These are phyloP conservation scores for Zootoca vivipara DNA, from an alignment of 2,113 vertebrate species.

Conservation along the genomic window DNA sequence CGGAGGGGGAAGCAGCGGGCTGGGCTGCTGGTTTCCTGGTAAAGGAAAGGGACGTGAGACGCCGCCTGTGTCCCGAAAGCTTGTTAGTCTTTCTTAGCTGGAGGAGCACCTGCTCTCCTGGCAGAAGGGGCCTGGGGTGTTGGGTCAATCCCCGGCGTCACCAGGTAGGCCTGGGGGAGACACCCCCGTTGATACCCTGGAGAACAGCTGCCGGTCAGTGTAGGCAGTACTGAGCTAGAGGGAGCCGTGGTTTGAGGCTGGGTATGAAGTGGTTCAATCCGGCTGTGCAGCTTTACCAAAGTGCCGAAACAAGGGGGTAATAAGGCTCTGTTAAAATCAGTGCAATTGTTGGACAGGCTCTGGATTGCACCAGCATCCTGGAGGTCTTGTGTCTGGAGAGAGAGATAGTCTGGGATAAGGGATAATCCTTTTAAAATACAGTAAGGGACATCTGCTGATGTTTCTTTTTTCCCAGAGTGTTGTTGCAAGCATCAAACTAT, in stretches of 20 bases:
- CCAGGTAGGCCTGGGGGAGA: no score
- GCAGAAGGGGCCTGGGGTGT: no score
- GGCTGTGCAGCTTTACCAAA: not conserved
- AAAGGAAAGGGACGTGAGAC: no score
- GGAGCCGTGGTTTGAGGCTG: no score
- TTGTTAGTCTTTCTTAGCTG: not conserved
- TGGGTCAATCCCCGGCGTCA: no score
- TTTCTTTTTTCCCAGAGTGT: not conserved
- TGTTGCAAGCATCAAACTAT: not conserved
- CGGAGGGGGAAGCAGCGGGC: not conserved
- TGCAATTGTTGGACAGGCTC: not conserved
- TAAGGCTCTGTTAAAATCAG: not conserved
- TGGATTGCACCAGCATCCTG: not conserved
- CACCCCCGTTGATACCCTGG: no score
- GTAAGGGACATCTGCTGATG: not conserved
- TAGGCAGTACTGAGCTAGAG: no score
- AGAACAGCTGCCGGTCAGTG: no score
- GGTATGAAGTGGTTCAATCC: not conserved
- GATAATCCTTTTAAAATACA: not conserved
- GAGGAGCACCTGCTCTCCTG: no score
- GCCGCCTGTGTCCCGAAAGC: not conserved
- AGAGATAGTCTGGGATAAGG: not conserved
- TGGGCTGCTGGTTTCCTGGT: no score
- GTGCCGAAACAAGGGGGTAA: not conserved
- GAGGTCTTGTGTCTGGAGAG: not conserved